Base-by-base conservation (phyloP, 2,888 invertebrate species). In the Toxonevra muliebris region DNA sequence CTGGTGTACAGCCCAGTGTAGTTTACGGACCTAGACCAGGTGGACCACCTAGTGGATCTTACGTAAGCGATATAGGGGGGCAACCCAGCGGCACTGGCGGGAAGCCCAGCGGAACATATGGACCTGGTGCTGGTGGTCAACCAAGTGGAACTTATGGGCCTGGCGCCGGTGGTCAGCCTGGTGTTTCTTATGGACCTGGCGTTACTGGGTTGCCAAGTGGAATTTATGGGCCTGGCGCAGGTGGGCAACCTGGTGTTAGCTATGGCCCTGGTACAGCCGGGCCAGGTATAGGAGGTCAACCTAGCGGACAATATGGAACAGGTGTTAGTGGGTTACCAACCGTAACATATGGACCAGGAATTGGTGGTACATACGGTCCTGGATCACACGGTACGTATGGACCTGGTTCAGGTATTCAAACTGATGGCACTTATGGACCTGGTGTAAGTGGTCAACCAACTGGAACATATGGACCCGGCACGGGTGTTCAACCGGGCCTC, bases 121-220 rank as follows among this genome's bases (percentile, higher is more conserved):
- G 61, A 8, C 52, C 65, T 3, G 69, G 69, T 15, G 65, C 61
- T 19, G 52, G 13, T 13, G 50, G 55, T 8, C 61, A 62, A 57
- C 57, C 69, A 11, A 50, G 54, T 15, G 71, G 55, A 30, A 57
- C 63, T 12, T 40, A 50, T 20, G 66, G 65, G 43, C 65, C 66
- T 9, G 72, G 66, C 30, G 7, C 10, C 43, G 65, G 71, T 41
- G 45, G 55, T 9, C 69, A 71, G 5, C 71, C 74, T 1, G 69
- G 70, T 11, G 70, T 60, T 43, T 8, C 52, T n/a, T 55, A 43
- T 53, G 66, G 60, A 40, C 11, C 8, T 9, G 67, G 71, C 2
- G 55, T 67, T 2, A 70, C 65, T 20, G 68, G 70, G 2, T 30
- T 30, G 17, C 11, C 57, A 19, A 60, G 63, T 57, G 57, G 41